Evolutionary conservation across 2,113 vertebrate species (phyloP).

Genomic region (Elephantulus edwardii): DNA sequence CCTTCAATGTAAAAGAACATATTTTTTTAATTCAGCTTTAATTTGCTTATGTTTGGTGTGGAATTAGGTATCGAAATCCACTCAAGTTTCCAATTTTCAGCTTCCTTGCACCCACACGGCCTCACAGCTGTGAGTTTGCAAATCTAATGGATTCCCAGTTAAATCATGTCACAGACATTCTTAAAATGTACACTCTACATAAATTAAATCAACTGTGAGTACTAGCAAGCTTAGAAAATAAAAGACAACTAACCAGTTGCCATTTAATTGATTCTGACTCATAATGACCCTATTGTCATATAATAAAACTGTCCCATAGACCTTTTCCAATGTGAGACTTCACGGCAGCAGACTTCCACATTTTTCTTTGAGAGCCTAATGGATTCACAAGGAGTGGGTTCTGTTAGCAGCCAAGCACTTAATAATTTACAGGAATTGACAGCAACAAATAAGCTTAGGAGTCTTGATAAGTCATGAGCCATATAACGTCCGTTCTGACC

Average conservation of each 20-base stretch:
- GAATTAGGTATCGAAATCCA: slow-evolving; percentile 61
- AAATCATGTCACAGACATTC: background rate
- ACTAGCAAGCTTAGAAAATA: background rate
- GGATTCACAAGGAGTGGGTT: too few relatives aligned
- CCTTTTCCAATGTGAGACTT: background rate
- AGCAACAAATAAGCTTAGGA: background rate
- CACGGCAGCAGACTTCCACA: background rate
- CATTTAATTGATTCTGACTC: background rate
- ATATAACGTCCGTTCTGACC: background rate
- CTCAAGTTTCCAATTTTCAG: slow-evolving; percentile 63
- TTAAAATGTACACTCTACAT: background rate
- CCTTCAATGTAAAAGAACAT: background rate
- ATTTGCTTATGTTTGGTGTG: slow-evolving; percentile 37
- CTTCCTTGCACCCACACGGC: slow-evolving; percentile 21
- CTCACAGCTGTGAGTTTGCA: background rate
- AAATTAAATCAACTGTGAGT: slow-evolving; percentile 18
- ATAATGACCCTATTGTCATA: background rate
- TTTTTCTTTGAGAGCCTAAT: background rate
- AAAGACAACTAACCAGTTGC: background rate
- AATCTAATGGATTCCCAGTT: slow-evolving; percentile 31
- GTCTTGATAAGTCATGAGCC: background rate
- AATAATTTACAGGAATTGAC: background rate
- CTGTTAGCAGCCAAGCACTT: background rate
- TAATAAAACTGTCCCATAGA: background rate
- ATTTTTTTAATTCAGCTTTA: background rate